Evolutionary conservation across 2,113 vertebrate species (phyloP).

Genomic region (Cavia porcellus): DNA sequence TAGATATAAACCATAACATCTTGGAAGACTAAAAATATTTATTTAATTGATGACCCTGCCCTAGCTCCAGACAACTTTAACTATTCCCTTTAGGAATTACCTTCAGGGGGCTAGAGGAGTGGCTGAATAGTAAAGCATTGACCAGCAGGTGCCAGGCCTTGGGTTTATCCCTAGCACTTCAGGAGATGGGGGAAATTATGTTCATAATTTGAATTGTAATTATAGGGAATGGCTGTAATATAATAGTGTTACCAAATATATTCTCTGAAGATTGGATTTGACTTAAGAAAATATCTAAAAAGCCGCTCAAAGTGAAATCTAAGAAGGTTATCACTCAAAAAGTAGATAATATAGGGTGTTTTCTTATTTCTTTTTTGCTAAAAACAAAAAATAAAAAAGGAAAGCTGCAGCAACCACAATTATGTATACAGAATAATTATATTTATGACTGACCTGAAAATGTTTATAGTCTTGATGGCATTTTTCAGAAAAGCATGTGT

Average conservation of each 20-base stretch:
- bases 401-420: not conserved
- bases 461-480: not conserved
- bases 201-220: conserved; percentile 57
- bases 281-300: conserved; percentile 60
- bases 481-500: conserved; percentile 48
- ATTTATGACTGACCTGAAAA: not conserved
- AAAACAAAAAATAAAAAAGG: not conserved
- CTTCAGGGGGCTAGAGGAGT: not conserved
- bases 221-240: not conserved
- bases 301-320: conserved; percentile 48
- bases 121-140: not conserved
- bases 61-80: conserved; percentile 52
- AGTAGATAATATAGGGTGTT: not conserved
- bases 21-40: not conserved
- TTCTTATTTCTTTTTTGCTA: not conserved
- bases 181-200: not conserved
- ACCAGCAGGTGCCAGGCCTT: not conserved
- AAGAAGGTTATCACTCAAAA: conserved; percentile 49
- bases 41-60: conserved; percentile 2
- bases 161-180: not conserved
- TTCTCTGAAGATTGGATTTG: conserved; percentile 52
- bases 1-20: not conserved
- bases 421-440: conserved; percentile 12
- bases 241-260: not conserved
- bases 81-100: not conserved